phyloP scores from a whole-genome alignment of 2,888 invertebrate species.

The Ctena decussata region DNA sequence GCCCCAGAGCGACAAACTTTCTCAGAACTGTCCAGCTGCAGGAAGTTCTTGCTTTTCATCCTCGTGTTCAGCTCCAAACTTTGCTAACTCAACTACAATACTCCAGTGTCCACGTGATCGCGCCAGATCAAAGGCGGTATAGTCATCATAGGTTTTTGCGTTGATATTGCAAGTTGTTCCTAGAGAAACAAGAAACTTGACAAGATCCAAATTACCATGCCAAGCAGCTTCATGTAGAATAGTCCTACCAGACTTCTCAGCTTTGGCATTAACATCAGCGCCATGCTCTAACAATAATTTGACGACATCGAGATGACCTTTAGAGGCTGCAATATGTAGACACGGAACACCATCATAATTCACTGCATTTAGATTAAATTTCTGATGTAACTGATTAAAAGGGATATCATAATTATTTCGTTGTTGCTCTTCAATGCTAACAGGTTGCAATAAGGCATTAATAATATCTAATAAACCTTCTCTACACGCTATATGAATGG shows the following conservation, averaged over 20 bases:
- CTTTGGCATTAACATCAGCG: constrained; percentile 23
- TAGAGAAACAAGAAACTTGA: neutral
- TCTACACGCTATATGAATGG: constrained; percentile 24
- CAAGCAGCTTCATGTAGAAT: constrained; percentile 3
- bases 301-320: constrained; percentile 10
- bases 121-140: constrained; percentile 60
- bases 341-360: constrained; percentile 52
- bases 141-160: constrained; percentile 49
- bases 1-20: no score
- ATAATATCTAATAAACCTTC: neutral
- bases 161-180: constrained; percentile 49
- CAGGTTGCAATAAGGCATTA: constrained; percentile 1
- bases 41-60: neutral
- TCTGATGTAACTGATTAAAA: neutral
- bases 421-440: neutral
- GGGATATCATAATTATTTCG: neutral
- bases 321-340: constrained; percentile 52
- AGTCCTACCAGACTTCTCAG: constrained; percentile 13
- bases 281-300: constrained; percentile 23
- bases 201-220: neutral
- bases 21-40: no score
- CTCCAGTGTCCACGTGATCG: constrained; percentile 42
- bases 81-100: constrained; percentile 42
- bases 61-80: no score
- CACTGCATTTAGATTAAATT: constrained; percentile 6